Evolutionary conservation across 2,797 vertebrate species (phyloP), one percentile per base, ranked within the genome.

Genomic region (Lagodon rhomboides): DNA sequence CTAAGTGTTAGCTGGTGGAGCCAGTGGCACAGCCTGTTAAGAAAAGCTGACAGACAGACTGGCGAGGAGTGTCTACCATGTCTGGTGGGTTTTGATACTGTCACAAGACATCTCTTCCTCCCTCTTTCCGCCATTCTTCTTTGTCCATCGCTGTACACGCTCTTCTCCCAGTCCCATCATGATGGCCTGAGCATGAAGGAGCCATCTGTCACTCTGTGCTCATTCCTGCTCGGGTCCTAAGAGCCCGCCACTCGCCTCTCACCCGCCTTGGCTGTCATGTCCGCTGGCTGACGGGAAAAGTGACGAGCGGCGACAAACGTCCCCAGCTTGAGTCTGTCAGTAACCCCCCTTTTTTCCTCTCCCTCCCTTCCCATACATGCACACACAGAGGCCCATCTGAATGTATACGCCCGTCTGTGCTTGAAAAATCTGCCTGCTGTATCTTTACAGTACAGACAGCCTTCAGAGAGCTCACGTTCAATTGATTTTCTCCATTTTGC

Each of bases 181-280:
- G 95, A 96, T 96, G 95, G 97, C 96, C 96, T 94, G 95, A 96
- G 91, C 89, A 88, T 89, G 91, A 90, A 91, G 90, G 87, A 89
- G 85, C 89, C 88, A 92, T 91, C 91, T 94, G 93, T 94, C 93
- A 93, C 85, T 91, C 88, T 50, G 82, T 41, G 81, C 87, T 90
- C 88, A 64, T 87, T 90, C 83, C 96, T 90, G 92, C 93, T 82
- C 41, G 85, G 94, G 92, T 97, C 95, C 94, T 95, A 92, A 94
- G 95, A 92, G 95, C 95, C 96, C 94, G 93, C 93, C 90, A 63
- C 91, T 95, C 94, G 91, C 95, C 95, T 92, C 96, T 95, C 95
- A 91, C 94, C 93, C 93, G 95, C 94, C 87, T 94, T 89, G 93
- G 95, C 96, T 95, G 95, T 94, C 95, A 97, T 96, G 94, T 97